Conservation (phyloP, 2,888 invertebrate species). For the Amphimallon solstitiale region DNA sequence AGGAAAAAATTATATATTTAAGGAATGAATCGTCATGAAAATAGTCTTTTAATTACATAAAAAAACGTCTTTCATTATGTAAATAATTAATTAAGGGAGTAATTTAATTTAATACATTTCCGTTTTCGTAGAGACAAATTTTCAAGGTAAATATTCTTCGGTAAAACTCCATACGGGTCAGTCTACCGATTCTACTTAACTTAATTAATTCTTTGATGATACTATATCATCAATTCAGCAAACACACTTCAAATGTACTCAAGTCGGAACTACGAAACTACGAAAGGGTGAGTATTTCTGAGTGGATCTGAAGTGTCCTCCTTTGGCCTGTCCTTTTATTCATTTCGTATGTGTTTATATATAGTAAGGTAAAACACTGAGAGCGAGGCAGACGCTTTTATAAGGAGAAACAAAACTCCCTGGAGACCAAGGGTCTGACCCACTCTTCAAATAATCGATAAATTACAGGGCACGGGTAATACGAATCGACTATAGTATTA, state of each 20-base stretch:
- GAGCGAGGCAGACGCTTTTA: conserved; percentile 50
- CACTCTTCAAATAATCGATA: conserved; percentile 57
- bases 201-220: conserved; percentile 32
- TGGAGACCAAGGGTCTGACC: conserved; percentile 56
- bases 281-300: conserved; percentile 29
- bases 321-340: conserved; percentile 6
- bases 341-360: not conserved
- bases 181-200: conserved; percentile 13
- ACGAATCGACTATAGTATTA: conserved; percentile 18
- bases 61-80: not conserved
- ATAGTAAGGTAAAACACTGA: not conserved
- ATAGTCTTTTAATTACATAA: not conserved
- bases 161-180: not conserved
- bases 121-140: not conserved
- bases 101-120: not conserved
- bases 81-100: not conserved
- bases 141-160: conserved; percentile 5
- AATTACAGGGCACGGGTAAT: conserved; percentile 49
- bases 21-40: not conserved
- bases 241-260: conserved; percentile 14
- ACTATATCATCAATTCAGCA: conserved; percentile 28
- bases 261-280: conserved; percentile 1
- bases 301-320: conserved; percentile 28
- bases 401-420: conserved; percentile 58
- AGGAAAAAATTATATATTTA: conserved; percentile 1